phyloP scores from a whole-genome alignment of 2,888 invertebrate genomes.

The Brachypterus glaber region DNA sequence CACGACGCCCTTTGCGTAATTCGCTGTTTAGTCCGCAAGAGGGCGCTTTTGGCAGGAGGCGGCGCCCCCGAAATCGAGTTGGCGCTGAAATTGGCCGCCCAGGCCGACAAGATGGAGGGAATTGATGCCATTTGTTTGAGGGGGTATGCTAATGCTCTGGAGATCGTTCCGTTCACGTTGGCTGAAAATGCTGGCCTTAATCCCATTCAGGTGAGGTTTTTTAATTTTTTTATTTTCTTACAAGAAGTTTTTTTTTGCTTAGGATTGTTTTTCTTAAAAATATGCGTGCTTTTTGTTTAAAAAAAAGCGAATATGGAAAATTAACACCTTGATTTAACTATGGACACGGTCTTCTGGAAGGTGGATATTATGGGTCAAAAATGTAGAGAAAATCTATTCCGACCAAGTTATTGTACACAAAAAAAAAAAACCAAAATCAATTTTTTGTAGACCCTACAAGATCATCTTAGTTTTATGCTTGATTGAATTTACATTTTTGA shows the following conservation, averaged over 20 bases:
- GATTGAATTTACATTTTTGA: too few species aligned
- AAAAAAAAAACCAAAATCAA: too few species aligned
- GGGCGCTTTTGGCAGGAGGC: conserved; percentile 87
- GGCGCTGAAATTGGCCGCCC: conserved; percentile 69
- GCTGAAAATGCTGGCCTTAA: conserved; percentile 70
- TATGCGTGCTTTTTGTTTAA: conserved; percentile 1
- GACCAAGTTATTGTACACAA: too few species aligned
- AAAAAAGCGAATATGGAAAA: conserved; percentile 3
- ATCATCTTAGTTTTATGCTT: too few species aligned
- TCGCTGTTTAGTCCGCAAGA: conserved; percentile 90
- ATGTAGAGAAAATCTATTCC: too few species aligned
- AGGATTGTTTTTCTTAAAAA: not conserved
- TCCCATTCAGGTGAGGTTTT: conserved; percentile 35
- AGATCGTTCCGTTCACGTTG: conserved; percentile 84
- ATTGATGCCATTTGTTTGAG: conserved; percentile 93
- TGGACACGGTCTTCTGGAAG: too few species aligned
- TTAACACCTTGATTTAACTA: too few species aligned
- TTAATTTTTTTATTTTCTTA: conserved; percentile 6
- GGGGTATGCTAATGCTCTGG: conserved; percentile 92
- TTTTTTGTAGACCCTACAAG: too few species aligned
- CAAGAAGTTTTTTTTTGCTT: not conserved
- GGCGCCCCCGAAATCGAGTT: conserved; percentile 97
- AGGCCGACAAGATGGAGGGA: conserved; percentile 76
- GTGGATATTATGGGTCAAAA: too few species aligned
- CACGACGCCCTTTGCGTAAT: conserved; percentile 86